A percentile compares a stretch with the other conserved stretches of the same genome.
Evolutionary conservation across 2,797 vertebrate genomes (phyloP).

Genomic region (Sarcophilus harrisii): DNA sequence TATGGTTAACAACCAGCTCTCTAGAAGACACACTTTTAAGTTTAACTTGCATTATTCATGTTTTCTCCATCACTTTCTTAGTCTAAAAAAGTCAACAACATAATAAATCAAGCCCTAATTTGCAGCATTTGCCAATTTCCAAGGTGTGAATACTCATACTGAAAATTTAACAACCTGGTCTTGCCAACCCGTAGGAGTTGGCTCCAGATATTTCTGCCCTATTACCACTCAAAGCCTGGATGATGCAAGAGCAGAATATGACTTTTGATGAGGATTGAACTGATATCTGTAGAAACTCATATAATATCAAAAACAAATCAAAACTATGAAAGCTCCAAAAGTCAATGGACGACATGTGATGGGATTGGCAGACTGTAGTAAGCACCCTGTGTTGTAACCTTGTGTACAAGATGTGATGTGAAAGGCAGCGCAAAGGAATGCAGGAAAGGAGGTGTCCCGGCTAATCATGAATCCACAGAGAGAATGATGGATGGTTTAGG

Average conservation of each 20-base stretch:
- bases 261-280: neutral
- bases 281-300: neutral
- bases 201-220: neutral
- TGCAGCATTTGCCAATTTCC: neutral
- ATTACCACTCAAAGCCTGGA: neutral
- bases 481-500: too few relatives aligned
- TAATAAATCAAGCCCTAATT: neutral
- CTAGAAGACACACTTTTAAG: neutral
- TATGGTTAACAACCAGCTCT: neutral
- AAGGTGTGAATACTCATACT: neutral
- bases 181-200: neutral
- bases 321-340: neutral
- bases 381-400: neutral
- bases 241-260: neutral
- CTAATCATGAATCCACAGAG: too few relatives aligned
- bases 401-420: neutral
- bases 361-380: neutral
- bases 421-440: neutral
- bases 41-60: neutral
- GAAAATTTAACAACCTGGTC: neutral
- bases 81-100: neutral
- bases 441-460: neutral
- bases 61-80: neutral
- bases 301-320: neutral
- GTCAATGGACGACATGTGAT: neutral